Percentiles rank a stretch among this genome's conserved stretches.
phyloP scores from a whole-genome alignment of 2,797 vertebrate genomes.

The Schizopygopsis pylzovi region DNA sequence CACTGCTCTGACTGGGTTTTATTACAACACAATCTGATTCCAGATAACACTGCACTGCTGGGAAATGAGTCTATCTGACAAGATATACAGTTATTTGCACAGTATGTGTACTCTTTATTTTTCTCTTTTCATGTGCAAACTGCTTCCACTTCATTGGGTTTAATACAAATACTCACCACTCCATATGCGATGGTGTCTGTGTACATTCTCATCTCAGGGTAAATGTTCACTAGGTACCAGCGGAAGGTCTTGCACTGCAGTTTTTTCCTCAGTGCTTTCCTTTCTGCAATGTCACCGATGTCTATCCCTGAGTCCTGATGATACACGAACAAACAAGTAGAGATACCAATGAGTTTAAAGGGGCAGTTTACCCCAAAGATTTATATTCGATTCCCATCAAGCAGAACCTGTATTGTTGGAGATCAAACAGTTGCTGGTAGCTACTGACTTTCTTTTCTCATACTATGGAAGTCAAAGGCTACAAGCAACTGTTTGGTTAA shows the following conservation, averaged over 20 bases:
- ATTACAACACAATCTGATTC: constrained; percentile 14
- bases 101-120: constrained; percentile 17
- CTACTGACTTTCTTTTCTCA: neutral
- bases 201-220: constrained; percentile 98
- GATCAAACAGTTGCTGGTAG: neutral
- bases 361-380: neutral
- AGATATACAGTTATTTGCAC: constrained; percentile 1
- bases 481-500: neutral
- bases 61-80: neutral
- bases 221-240: constrained; percentile 98
- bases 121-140: constrained; percentile 1
- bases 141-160: neutral
- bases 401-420: neutral
- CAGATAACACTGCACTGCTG: constrained; percentile 1
- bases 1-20: constrained; percentile 23
- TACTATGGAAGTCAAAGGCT: neutral
- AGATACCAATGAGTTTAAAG: neutral
- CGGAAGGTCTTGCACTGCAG: constrained; percentile 97
- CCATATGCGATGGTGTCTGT: constrained; percentile 93
- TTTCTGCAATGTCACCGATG: constrained; percentile 92
- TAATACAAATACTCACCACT: constrained; percentile 81
- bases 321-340: constrained; percentile 47
- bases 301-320: constrained; percentile 93
- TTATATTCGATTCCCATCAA: neutral
- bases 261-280: constrained; percentile 93